These are phyloP conservation scores for Bryconaethiops microstoma DNA, from an alignment of 2,797 vertebrate species.

Conservation along the genomic window DNA sequence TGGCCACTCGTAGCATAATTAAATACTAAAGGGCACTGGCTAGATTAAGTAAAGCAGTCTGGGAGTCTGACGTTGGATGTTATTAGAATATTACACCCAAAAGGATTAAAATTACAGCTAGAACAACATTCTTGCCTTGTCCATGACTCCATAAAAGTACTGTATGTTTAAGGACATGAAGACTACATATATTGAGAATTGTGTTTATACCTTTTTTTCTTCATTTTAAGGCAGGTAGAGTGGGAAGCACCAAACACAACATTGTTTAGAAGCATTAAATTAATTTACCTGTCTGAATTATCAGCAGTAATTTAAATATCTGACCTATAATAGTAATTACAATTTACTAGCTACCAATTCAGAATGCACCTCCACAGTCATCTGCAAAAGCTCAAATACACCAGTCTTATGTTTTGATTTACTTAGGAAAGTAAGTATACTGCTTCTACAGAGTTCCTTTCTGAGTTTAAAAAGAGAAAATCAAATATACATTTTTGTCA, in stretches of 20 bases:
- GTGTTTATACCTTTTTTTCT: not conserved
- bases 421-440: too few species aligned
- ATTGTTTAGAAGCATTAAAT: too few species aligned
- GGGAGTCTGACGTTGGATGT: slow-evolving; percentile 45
- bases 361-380: not conserved
- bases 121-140: not conserved
- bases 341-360: too few species aligned
- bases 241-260: not conserved
- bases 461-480: too few species aligned
- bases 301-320: too few species aligned
- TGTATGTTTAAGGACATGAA: not conserved
- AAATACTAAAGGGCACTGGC: slow-evolving; percentile 43
- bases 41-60: slow-evolving; percentile 33
- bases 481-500: too few species aligned
- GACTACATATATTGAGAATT: not conserved
- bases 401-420: too few species aligned
- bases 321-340: too few species aligned
- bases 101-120: slow-evolving; percentile 6
- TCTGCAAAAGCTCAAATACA: too few species aligned
- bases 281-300: too few species aligned
- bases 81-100: slow-evolving; percentile 49
- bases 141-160: not conserved
- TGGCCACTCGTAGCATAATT: slow-evolving; percentile 15
- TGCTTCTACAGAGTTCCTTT: too few species aligned
- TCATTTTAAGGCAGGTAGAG: not conserved